Base-by-base conservation (phyloP, 2,113 vertebrate species). In the Otocyon megalotis region DNA sequence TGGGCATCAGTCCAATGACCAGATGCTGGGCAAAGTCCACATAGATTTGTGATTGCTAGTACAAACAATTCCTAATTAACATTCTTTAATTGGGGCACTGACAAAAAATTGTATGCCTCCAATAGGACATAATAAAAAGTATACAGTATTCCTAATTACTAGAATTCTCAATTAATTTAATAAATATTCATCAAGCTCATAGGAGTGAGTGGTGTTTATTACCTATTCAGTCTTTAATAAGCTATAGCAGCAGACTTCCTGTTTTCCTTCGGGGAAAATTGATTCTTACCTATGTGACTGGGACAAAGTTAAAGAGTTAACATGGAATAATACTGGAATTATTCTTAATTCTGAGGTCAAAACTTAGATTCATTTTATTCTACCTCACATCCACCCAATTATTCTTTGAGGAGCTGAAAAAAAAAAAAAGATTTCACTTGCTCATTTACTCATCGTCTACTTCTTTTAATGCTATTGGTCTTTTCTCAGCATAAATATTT, bases 1-100 rank as follows among this genome's bases (percentile, higher is more conserved):
- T 94, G 81, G 96, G 92, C 95, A 60, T 89, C 89, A 83, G n/a
- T 97, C 95, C 89, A 97, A 43, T 81, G 87, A 92, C 84, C 95
- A 96, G 92, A 93, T 89, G 82, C 87, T 82, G 16, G 19, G 43
- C 16, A 32, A 89, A 53, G 14, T 98, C 82, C 91, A 96, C n/a
- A 60, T 26, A 79, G 82, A 94, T 53, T 89, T 93, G 83, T 74
- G 81, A 56, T 80, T 81, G 16, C 80, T 93, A 65, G 12, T 62
- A 54, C 50, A 89, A 96, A 83, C 37, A 80, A 60, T 71, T 43
- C 48, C 67, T 97, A 96, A 96, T 97, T 96, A 97, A 80, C 26
- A 54, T 71, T 91, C 62, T 86, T 97, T 96, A 90, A 84, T 60
- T 93, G 62, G 58, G 79, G 24, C 32, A 76, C n/a, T 62, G 37